These are phyloP conservation scores for Psilanteris sp. DNA, from an alignment of 1,140 invertebrate species.

Conservation along the genomic window DNA sequence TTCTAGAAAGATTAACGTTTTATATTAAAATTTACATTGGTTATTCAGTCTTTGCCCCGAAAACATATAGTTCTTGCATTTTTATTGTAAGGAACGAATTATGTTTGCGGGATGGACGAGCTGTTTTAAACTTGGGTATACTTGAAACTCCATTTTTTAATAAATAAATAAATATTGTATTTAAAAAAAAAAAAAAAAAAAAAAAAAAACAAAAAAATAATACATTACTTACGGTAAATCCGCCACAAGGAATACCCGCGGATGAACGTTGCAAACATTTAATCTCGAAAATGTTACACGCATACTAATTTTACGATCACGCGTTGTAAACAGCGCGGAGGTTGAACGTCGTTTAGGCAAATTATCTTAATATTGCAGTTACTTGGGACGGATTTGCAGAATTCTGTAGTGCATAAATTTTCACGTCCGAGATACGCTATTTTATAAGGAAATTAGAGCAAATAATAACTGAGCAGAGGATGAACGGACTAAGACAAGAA, in stretches of 20 bases:
- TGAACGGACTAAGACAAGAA: slow-evolving; percentile 47
- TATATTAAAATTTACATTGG: too few relatives aligned
- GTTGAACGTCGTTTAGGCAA: slow-evolving; percentile 2
- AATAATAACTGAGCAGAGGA: slow-evolving; percentile 30
- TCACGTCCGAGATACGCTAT: slow-evolving; percentile 3
- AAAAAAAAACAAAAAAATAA: too few relatives aligned
- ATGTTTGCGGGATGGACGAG: too few relatives aligned
- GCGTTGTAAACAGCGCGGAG: slow-evolving; percentile 2
- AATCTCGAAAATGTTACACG: slow-evolving; percentile 14
- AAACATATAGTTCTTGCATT: too few relatives aligned
- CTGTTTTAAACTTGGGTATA: too few relatives aligned
- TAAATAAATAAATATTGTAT: too few relatives aligned
- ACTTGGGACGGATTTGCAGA: slow-evolving; percentile 9
- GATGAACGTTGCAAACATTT: slow-evolving; percentile 8
- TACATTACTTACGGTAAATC: background rate
- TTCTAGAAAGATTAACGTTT: too few relatives aligned
- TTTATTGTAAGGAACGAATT: too few relatives aligned
- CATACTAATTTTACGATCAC: slow-evolving; percentile 19
- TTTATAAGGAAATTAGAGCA: slow-evolving; percentile 38
- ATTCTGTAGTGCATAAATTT: slow-evolving; percentile 23
- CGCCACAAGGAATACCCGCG: background rate
- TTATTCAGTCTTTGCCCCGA: too few relatives aligned
- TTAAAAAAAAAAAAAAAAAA: too few relatives aligned
- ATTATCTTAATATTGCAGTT: slow-evolving; percentile 37
- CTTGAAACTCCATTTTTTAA: too few relatives aligned